phyloP scores from a whole-genome alignment of 2,113 vertebrate species.

The Rallus limicola region DNA sequence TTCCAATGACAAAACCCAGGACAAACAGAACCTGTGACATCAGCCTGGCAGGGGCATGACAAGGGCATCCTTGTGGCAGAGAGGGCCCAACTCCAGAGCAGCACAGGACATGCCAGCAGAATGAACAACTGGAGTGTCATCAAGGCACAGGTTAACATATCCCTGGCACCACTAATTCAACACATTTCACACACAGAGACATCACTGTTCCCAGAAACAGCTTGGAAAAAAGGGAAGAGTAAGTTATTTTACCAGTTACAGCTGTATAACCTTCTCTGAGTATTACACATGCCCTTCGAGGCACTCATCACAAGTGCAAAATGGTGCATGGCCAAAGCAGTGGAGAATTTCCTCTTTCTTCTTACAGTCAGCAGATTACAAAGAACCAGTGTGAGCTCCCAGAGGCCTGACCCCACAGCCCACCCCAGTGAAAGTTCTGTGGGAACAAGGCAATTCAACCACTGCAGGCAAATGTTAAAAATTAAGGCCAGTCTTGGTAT shows the following conservation, averaged over 20 bases:
- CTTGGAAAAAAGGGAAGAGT: background rate
- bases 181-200: fast-evolving
- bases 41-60: background rate
- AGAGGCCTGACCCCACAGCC: background rate
- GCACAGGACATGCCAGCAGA: background rate
- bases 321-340: background rate
- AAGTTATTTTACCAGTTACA: background rate
- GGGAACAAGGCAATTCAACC: background rate
- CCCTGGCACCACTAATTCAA: background rate
- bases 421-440: background rate
- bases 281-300: background rate
- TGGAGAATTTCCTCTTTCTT: background rate
- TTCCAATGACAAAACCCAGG: background rate
- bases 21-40: background rate
- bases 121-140: background rate
- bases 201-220: background rate
- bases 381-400: background rate
- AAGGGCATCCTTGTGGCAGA: background rate
- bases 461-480: background rate
- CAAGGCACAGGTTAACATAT: background rate
- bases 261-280: background rate
- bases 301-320: background rate
- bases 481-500: background rate
- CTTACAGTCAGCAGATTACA: background rate
- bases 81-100: background rate